These are phyloP conservation scores for Diachrysia chrysitis DNA, from an alignment of 2,888 invertebrate genomes.

Conservation along the genomic window DNA sequence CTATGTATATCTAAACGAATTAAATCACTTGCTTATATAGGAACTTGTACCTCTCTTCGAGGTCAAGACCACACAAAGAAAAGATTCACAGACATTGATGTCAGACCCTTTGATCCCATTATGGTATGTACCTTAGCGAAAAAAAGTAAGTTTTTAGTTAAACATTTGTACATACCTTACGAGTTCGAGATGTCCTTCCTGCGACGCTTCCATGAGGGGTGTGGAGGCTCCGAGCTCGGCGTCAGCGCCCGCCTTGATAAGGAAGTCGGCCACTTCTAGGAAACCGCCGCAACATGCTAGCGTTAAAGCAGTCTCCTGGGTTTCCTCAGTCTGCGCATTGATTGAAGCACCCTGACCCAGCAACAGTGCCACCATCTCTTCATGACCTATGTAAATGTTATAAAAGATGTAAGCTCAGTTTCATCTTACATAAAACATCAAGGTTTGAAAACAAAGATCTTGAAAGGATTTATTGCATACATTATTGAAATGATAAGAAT, in stretches of 20 bases:
- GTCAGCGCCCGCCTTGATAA: conserved; percentile 98
- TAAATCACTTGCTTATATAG: too few species aligned
- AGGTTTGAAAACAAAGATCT: too few species aligned
- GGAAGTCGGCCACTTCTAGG: conserved; percentile 96
- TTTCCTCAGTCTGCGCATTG: conserved; percentile 99
- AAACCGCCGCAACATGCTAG: conserved; percentile 98
- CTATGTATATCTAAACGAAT: too few species aligned
- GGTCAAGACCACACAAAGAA: too few species aligned
- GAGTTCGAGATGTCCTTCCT: conserved; percentile 98
- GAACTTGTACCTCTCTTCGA: too few species aligned
- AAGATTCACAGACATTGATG: too few species aligned
- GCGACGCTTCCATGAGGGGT: conserved; percentile 99
- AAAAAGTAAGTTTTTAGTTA: neutral
- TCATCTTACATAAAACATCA: neutral
- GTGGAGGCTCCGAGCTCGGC: conserved; percentile 98
- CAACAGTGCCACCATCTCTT: conserved; percentile 98
- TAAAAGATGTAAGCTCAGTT: neutral
- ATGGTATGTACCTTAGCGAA: neutral
- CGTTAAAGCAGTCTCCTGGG: conserved; percentile 98
- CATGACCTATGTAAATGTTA: conserved; percentile 92
- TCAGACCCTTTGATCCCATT: too few species aligned
- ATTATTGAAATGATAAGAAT: too few species aligned
- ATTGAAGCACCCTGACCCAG: conserved; percentile 98
- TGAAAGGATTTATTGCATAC: too few species aligned
- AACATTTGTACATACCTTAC: conserved; percentile 89